Conservation (phyloP, 2,797 vertebrate genomes). For the Dicrostonyx torquatus region DNA sequence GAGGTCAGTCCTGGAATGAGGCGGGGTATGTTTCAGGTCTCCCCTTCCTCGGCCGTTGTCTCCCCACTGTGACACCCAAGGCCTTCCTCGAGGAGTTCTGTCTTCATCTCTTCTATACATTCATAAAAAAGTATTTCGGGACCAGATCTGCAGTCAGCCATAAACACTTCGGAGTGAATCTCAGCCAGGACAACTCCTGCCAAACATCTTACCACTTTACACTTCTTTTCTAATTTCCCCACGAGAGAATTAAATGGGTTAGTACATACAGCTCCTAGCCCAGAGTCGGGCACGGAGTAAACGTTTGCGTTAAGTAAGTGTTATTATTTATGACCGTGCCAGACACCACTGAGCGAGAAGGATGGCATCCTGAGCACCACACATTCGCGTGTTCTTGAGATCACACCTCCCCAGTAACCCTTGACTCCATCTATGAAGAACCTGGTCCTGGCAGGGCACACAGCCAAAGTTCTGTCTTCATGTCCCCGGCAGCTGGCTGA, state of each 20-base stretch:
- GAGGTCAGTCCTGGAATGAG: background rate
- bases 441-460: background rate
- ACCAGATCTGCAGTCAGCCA: background rate
- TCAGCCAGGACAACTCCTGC: background rate
- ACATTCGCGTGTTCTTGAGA: background rate
- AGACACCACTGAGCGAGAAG: background rate
- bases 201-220: background rate
- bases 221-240: slow-evolving; percentile 31
- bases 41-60: background rate
- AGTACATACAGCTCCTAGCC: background rate
- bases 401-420: background rate
- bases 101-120: background rate
- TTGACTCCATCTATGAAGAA: background rate
- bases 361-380: background rate
- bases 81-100: background rate
- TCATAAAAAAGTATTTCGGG: background rate
- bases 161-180: slow-evolving; percentile 1
- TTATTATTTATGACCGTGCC: background rate
- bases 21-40: fast-evolving
- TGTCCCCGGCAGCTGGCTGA: slow-evolving; percentile 22
- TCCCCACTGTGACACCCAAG: fast-evolving
- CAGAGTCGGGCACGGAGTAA: background rate
- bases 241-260: background rate
- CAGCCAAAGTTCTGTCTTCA: background rate
- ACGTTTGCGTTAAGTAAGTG: background rate